Percentiles rank a stretch among this genome's conserved stretches.
Conservation (phyloP, 2,888 invertebrate species). For the Ormyrus pomaceus region DNA sequence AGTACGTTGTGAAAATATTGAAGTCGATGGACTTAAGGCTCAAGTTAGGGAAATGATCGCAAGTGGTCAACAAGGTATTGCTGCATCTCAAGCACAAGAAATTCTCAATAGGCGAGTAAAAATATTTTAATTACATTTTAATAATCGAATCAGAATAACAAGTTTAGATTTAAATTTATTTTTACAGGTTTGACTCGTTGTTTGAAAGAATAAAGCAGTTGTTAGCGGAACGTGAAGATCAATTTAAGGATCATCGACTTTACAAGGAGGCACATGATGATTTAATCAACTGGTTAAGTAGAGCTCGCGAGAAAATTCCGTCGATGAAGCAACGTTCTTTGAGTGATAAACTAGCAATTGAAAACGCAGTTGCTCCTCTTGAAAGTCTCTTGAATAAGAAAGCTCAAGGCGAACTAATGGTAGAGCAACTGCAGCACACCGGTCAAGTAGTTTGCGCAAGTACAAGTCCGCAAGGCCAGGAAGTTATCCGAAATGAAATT, state of each 20-base stretch:
- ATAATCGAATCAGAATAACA: background rate
- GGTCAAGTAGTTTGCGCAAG: slow-evolving; percentile 91
- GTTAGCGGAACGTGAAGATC: slow-evolving; percentile 87
- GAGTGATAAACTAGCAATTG: slow-evolving; percentile 91
- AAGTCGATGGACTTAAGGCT: slow-evolving; percentile 89
- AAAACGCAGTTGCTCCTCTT: slow-evolving; percentile 91
- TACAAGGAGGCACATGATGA: slow-evolving; percentile 96
- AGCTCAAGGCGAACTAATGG: slow-evolving; percentile 91
- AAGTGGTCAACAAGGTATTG: slow-evolving; percentile 89
- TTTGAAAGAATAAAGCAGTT: slow-evolving; percentile 85
- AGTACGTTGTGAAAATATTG: slow-evolving; percentile 91
- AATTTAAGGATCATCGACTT: slow-evolving; percentile 90
- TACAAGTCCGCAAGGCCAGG: slow-evolving; percentile 88
- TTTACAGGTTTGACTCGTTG: slow-evolving; percentile 83
- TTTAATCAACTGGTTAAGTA: slow-evolving; percentile 90
- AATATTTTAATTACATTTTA: background rate
- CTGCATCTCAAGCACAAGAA: slow-evolving; percentile 89
- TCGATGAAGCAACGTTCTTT: slow-evolving; percentile 89
- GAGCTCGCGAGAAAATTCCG: slow-evolving; percentile 93
- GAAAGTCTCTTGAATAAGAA: slow-evolving; percentile 91
- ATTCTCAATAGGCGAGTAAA: slow-evolving; percentile 80
- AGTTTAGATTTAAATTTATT: no score
- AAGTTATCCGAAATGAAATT: slow-evolving; percentile 89
- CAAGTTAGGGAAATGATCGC: slow-evolving; percentile 91
- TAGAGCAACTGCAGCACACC: slow-evolving; percentile 91